A percentile compares a stretch with the other conserved stretches of the same genome.
Evolutionary conservation across 1,140 invertebrate genomes (phyloP).

Genomic region (Hetaerina americana): DNA sequence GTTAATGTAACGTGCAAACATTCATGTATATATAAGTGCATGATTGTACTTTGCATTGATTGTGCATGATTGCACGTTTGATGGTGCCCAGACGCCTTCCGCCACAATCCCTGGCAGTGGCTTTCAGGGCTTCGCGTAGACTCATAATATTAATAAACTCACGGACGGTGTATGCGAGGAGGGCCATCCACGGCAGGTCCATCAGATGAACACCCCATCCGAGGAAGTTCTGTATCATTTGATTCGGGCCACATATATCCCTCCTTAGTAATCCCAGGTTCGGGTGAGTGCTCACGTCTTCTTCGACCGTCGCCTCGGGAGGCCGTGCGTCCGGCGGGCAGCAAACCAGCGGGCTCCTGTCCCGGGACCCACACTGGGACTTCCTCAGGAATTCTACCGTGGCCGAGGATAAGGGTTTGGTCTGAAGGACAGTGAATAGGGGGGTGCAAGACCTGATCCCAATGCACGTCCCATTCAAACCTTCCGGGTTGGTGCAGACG

Average conservation of each 20-base stretch:
- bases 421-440: slow-evolving; percentile 18
- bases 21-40: too few species aligned
- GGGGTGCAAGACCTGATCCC: slow-evolving; percentile 25
- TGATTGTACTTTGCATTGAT: too few species aligned
- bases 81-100: too few species aligned
- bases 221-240: slow-evolving; percentile 33
- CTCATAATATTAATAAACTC: too few species aligned
- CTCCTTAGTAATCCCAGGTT: slow-evolving; percentile 36
- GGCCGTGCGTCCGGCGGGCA: background rate
- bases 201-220: slow-evolving; percentile 38
- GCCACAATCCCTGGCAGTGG: too few species aligned
- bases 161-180: slow-evolving; percentile 39
- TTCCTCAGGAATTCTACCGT: slow-evolving; percentile 24
- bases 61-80: too few species aligned
- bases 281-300: slow-evolving; percentile 34
- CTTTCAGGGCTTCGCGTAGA: too few species aligned
- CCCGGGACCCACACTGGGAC: slow-evolving; percentile 38
- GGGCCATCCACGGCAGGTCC: slow-evolving; percentile 53
- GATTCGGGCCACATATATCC: slow-evolving; percentile 27
- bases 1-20: too few species aligned
- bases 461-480: slow-evolving; percentile 26
- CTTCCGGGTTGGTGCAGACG: too few species aligned
- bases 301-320: background rate
- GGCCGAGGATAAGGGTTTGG: slow-evolving; percentile 24
- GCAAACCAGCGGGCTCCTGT: slow-evolving; percentile 31